These are phyloP conservation scores for Mactra quadrangularis DNA, from an alignment of 1,140 invertebrate genomes.

Conservation along the genomic window DNA sequence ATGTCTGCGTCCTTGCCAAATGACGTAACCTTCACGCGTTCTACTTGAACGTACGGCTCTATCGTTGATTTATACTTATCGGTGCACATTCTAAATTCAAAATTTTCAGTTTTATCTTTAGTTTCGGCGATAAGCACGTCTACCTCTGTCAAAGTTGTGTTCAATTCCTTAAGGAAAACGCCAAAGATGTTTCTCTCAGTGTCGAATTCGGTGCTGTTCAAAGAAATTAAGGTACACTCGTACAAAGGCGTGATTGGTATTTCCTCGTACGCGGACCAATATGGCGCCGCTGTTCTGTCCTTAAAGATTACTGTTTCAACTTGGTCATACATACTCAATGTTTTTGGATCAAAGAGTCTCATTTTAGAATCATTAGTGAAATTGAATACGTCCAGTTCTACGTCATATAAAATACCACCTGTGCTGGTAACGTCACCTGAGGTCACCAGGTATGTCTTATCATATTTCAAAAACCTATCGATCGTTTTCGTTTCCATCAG, in stretches of 20 bases:
- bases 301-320: too few relatives aligned
- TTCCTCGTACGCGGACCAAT: too few relatives aligned
- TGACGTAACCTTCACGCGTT: background rate
- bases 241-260: background rate
- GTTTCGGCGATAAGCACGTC: background rate
- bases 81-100: conserved; percentile 7
- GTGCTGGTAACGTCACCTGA: too few relatives aligned
- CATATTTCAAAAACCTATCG: too few relatives aligned
- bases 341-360: too few relatives aligned
- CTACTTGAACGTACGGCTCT: background rate
- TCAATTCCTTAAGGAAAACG: background rate
- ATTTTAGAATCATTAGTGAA: too few relatives aligned
- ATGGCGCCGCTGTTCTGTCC: too few relatives aligned
- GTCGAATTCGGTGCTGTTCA: background rate
- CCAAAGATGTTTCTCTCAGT: background rate
- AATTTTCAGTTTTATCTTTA: background rate
- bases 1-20: background rate
- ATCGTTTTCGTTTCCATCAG: too few relatives aligned
- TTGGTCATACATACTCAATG: too few relatives aligned
- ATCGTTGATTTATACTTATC: background rate
- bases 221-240: background rate
- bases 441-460: too few relatives aligned
- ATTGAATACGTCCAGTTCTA: too few relatives aligned
- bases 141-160: background rate
- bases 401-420: background rate